Evolutionary conservation across 1,140 invertebrate species (phyloP).

Genomic region (Orussus abietinus): DNA sequence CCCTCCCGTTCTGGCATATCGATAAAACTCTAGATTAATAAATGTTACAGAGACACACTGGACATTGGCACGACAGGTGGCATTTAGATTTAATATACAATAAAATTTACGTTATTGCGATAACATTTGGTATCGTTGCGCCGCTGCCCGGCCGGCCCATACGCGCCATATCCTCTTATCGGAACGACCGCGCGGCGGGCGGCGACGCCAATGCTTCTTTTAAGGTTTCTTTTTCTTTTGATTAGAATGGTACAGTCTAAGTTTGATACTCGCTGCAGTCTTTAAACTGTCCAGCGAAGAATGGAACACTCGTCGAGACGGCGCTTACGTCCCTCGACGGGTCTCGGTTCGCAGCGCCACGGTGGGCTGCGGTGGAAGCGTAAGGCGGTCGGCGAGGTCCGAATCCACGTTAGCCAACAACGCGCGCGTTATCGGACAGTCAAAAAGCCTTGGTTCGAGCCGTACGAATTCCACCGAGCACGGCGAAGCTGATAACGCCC

Average conservation of each 20-base stretch:
- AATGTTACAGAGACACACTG: slow-evolving; percentile 55
- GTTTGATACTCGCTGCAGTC: slow-evolving; percentile 54
- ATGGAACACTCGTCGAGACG: slow-evolving; percentile 48
- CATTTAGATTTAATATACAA: slow-evolving; percentile 57
- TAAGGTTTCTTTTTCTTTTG: slow-evolving; percentile 41
- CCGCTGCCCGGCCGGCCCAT: slow-evolving; percentile 44
- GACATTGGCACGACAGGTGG: slow-evolving; percentile 56
- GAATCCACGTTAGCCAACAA: too few species aligned
- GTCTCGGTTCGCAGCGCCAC: slow-evolving; percentile 44
- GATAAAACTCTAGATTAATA: slow-evolving; percentile 53
- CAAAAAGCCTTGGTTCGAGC: too few species aligned
- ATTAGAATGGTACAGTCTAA: slow-evolving; percentile 57
- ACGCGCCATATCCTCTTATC: slow-evolving; percentile 17
- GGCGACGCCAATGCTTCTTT: slow-evolving; percentile 43
- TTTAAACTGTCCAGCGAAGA: slow-evolving; percentile 44
- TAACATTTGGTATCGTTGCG: slow-evolving; percentile 57
- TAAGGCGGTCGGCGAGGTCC: slow-evolving; percentile 1
- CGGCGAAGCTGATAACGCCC: too few species aligned
- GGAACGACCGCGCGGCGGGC: slow-evolving; percentile 27
- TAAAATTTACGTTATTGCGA: slow-evolving; percentile 57
- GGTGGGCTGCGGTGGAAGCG: slow-evolving; percentile 23
- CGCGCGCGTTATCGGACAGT: too few species aligned
- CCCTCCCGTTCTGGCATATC: too few species aligned
- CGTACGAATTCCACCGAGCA: too few species aligned
- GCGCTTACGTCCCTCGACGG: too few species aligned